A percentile compares a stretch with the other conserved stretches of the same genome.
Conservation (phyloP, 1,140 invertebrate genomes). For the Acromyrmex charruanus region DNA sequence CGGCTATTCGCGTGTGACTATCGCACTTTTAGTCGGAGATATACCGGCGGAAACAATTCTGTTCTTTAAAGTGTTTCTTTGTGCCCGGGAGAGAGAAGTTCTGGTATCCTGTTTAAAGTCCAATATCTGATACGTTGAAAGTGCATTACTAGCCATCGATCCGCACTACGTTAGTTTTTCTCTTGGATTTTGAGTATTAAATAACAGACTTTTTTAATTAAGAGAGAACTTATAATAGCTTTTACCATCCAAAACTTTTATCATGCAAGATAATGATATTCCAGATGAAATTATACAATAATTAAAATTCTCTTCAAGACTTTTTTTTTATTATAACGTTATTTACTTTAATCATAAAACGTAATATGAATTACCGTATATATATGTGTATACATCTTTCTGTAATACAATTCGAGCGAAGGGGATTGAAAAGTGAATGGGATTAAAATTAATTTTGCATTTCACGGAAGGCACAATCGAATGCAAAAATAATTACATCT, state of each 20-base stretch:
- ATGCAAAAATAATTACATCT: neutral
- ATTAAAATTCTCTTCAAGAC: neutral
- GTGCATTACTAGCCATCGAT: neutral
- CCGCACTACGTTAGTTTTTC: neutral
- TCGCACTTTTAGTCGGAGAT: conserved; percentile 10
- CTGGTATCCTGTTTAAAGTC: neutral
- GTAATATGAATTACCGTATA: neutral
- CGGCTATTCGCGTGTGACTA: conserved; percentile 51
- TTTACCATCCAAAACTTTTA: neutral
- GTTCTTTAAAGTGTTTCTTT: conserved; percentile 36
- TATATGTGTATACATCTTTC: neutral
- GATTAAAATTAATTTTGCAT: conserved; percentile 13
- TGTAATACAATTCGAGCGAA: neutral
- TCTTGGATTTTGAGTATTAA: neutral
- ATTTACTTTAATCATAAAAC: neutral
- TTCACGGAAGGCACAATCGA: neutral
- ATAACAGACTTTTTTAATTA: neutral
- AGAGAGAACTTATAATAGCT: neutral
- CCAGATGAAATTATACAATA: neutral
- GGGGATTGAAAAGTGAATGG: neutral
- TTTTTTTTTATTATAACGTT: neutral
- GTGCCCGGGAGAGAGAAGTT: neutral
- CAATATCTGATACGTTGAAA: neutral
- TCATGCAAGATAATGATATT: neutral
- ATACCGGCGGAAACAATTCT: conserved; percentile 40